A percentile compares a stretch with the other conserved stretches of the same genome.
Conservation (phyloP, 2,113 vertebrate species). For the Leuciscus idus region DNA sequence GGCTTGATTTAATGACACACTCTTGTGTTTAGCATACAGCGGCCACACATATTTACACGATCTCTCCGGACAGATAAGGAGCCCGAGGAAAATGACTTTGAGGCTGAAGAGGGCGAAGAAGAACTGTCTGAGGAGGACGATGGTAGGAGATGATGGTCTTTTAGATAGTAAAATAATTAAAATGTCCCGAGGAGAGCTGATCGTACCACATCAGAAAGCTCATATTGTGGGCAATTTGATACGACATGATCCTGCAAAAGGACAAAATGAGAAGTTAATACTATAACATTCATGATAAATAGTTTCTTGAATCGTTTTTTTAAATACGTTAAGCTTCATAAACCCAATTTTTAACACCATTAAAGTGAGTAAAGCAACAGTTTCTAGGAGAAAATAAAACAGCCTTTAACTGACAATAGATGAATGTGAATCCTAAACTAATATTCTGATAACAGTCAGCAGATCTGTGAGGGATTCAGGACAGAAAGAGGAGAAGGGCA, state of each 20-base stretch:
- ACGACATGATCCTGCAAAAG: background rate
- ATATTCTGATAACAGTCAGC: slow-evolving; percentile 29
- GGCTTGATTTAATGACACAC: background rate
- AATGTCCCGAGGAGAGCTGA: background rate
- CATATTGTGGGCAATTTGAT: background rate
- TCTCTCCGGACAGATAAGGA: slow-evolving; percentile 70
- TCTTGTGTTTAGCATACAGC: slow-evolving; percentile 17
- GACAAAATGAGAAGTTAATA: background rate
- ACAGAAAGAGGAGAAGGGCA: slow-evolving; percentile 18
- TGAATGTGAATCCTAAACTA: background rate
- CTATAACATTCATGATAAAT: background rate
- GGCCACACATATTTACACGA: background rate
- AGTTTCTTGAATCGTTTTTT: background rate
- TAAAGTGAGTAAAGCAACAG: background rate
- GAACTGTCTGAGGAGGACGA: slow-evolving; percentile 79
- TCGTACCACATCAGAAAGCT: background rate
- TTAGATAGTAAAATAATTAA: background rate
- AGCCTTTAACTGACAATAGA: background rate
- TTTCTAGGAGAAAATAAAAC: background rate
- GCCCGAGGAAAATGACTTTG: slow-evolving; percentile 68
- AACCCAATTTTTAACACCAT: background rate
- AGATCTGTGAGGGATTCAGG: background rate
- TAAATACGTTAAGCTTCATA: background rate
- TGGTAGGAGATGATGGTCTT: slow-evolving; percentile 64
- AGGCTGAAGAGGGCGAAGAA: slow-evolving; percentile 69